Conservation (phyloP, 2,113 vertebrate genomes). For the Bombycilla garrulus region DNA sequence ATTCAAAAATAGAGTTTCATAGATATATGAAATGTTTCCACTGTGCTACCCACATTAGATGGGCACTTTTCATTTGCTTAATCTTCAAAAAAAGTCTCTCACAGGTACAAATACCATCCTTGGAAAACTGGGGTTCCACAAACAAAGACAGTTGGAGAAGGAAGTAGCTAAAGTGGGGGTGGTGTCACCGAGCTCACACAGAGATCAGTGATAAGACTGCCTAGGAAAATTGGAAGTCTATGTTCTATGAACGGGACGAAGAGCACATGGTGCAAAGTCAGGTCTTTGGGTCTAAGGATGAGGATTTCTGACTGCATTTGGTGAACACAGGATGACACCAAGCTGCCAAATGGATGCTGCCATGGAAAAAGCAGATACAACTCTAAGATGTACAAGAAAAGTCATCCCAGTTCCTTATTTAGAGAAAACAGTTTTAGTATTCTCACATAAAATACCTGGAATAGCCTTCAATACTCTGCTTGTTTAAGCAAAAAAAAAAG, state of each 20-base stretch:
- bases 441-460: not conserved
- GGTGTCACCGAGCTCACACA: not conserved
- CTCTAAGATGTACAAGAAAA: not conserved
- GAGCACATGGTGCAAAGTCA: not conserved
- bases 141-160: not conserved
- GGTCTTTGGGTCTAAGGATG: not conserved
- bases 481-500: not conserved
- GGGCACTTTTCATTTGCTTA: not conserved
- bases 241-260: not conserved
- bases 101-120: not conserved
- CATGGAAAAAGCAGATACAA: not conserved
- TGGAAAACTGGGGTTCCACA: not conserved
- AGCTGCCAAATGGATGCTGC: not conserved
- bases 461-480: not conserved
- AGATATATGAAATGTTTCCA: not conserved
- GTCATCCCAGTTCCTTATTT: not conserved
- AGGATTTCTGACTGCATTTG: not conserved
- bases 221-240: not conserved
- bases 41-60: not conserved
- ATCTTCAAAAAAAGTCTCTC: not conserved
- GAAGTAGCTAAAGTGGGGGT: not conserved
- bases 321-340: not conserved
- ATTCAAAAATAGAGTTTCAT: not conserved
- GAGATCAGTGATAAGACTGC: not conserved
- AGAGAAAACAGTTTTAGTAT: not conserved